phyloP scores from a whole-genome alignment of 2,888 invertebrate species.

The Pseudococcus longispinus region DNA sequence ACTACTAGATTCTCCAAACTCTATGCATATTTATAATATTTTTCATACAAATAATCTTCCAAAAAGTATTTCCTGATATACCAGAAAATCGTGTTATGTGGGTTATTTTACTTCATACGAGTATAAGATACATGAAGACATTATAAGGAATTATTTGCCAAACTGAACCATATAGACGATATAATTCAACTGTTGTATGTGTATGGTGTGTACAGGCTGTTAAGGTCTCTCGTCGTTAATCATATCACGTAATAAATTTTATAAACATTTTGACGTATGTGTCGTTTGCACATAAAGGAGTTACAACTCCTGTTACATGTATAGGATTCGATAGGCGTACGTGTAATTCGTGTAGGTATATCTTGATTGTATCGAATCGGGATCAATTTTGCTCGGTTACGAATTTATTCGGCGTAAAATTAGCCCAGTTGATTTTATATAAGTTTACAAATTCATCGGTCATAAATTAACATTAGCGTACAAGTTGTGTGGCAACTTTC shows the following conservation, averaged over 20 bases:
- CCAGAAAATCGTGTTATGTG: neutral
- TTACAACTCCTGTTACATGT: neutral
- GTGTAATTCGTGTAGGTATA: neutral
- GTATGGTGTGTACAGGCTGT: neutral
- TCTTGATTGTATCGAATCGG: neutral
- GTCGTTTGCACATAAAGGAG: neutral
- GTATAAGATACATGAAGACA: neutral
- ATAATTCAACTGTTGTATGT: neutral
- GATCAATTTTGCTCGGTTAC: neutral
- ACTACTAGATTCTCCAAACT: too few species aligned
- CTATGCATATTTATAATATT: neutral
- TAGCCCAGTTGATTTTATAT: neutral
- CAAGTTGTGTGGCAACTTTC: neutral
- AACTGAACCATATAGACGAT: neutral
- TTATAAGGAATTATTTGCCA: neutral
- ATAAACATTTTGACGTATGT: slow-evolving; percentile 13
- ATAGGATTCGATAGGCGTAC: neutral
- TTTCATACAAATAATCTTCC: neutral
- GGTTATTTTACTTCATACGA: neutral
- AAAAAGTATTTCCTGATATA: neutral
- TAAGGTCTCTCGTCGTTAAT: neutral
- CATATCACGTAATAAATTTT: slow-evolving; percentile 22
- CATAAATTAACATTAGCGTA: neutral
- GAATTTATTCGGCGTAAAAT: slow-evolving; percentile 2
- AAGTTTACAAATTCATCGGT: neutral